A percentile compares a stretch with the other conserved stretches of the same genome.
Evolutionary conservation across 2,113 vertebrate genomes (phyloP).

Genomic region (Bothrops jararaca): DNA sequence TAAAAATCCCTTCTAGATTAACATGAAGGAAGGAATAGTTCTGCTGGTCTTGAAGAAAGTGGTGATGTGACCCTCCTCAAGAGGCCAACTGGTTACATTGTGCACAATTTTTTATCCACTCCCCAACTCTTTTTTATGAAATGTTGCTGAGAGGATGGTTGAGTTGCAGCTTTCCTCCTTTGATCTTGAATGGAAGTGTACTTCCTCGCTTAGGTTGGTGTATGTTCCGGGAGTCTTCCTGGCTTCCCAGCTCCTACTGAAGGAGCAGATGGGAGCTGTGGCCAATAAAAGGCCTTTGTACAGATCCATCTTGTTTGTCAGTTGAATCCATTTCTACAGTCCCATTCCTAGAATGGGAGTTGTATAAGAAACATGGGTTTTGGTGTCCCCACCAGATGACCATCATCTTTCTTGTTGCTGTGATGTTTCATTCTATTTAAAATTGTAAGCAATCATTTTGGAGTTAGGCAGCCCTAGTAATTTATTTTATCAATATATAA

Average conservation of each 20-base stretch:
- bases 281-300: background rate
- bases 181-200: background rate
- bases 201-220: background rate
- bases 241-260: too few species aligned
- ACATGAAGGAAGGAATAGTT: background rate
- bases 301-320: background rate
- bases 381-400: background rate
- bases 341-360: background rate
- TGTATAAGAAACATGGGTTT: background rate
- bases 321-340: background rate
- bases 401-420: background rate
- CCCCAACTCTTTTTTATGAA: background rate
- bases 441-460: background rate
- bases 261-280: background rate
- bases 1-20: constrained; percentile 23
- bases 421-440: background rate
- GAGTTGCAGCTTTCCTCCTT: background rate
- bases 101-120: background rate
- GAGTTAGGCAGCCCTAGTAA: background rate
- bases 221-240: background rate
- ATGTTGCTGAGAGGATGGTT: background rate
- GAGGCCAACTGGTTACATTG: background rate
- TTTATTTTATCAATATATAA: background rate
- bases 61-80: background rate
- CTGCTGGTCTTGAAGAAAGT: background rate